Conservation (phyloP, 2,113 vertebrate species). For the Nothocercus nigrocapillus region DNA sequence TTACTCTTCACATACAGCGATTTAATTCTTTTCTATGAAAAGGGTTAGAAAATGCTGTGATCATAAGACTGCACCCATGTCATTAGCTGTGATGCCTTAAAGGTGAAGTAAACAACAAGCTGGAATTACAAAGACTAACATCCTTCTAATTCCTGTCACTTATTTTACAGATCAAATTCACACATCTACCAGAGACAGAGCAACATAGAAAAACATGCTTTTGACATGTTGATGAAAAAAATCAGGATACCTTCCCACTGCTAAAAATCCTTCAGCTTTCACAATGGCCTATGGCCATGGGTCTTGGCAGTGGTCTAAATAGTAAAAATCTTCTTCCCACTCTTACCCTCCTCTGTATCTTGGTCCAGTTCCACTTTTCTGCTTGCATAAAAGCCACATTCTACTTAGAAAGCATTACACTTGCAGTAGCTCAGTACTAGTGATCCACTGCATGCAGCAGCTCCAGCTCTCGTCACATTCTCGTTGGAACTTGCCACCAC, state of each 20-base stretch:
- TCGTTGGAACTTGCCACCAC: neutral
- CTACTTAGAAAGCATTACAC: neutral
- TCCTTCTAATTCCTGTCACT: neutral
- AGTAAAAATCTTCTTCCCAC: neutral
- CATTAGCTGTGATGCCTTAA: neutral
- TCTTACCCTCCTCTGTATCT: neutral
- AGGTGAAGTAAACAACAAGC: neutral
- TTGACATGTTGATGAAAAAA: neutral
- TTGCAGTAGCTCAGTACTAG: neutral
- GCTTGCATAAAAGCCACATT: neutral
- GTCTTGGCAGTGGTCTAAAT: neutral
- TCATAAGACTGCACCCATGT: neutral
- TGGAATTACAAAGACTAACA: neutral
- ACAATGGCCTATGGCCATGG: neutral
- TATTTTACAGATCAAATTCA: constrained; percentile 5
- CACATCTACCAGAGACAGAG: neutral
- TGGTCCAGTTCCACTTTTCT: neutral
- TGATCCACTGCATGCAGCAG: neutral
- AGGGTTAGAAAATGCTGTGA: neutral
- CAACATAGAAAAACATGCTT: neutral
- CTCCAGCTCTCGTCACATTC: neutral
- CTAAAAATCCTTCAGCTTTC: neutral
- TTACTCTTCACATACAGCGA: neutral
- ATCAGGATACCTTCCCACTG: neutral
- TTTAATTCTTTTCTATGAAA: neutral